Percentiles rank a stretch among this genome's conserved stretches.
phyloP scores from a whole-genome alignment of 2,113 vertebrate genomes.

The Cercopithecus mona region DNA sequence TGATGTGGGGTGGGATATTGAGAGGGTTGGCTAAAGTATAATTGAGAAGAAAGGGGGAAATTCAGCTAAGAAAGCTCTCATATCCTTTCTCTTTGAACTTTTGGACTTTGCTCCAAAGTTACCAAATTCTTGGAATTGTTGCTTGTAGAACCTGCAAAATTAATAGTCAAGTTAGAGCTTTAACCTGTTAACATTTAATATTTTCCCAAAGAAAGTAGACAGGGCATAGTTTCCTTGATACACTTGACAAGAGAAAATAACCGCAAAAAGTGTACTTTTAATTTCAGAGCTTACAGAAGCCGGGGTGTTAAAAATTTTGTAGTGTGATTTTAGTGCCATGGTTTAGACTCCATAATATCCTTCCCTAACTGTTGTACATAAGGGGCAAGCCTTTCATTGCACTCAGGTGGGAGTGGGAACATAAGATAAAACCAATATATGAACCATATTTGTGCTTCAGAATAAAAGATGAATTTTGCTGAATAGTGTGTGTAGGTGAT shows the following conservation, averaged over 20 bases:
- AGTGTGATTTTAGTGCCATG: background rate
- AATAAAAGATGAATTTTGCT: background rate
- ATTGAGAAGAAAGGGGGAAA: background rate
- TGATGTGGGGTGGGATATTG: no score
- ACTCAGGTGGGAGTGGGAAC: background rate
- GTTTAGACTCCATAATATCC: background rate
- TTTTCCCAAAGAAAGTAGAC: constrained; percentile 16
- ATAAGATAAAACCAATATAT: background rate
- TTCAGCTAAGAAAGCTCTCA: background rate
- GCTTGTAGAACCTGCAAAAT: background rate
- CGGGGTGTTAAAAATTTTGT: background rate
- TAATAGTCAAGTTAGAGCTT: background rate
- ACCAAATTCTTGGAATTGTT: background rate
- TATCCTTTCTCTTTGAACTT: background rate
- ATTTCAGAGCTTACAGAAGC: background rate
- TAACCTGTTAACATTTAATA: background rate
- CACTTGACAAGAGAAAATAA: background rate
- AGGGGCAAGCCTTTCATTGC: background rate
- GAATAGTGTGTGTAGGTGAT: background rate
- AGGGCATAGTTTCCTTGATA: background rate
- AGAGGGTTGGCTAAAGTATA: no score
- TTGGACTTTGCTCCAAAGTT: background rate
- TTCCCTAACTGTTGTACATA: background rate
- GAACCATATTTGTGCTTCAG: background rate
- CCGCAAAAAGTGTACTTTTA: background rate